Base-by-base conservation (phyloP, 2,113 vertebrate species). In the Sarotherodon lohbergeri region DNA sequence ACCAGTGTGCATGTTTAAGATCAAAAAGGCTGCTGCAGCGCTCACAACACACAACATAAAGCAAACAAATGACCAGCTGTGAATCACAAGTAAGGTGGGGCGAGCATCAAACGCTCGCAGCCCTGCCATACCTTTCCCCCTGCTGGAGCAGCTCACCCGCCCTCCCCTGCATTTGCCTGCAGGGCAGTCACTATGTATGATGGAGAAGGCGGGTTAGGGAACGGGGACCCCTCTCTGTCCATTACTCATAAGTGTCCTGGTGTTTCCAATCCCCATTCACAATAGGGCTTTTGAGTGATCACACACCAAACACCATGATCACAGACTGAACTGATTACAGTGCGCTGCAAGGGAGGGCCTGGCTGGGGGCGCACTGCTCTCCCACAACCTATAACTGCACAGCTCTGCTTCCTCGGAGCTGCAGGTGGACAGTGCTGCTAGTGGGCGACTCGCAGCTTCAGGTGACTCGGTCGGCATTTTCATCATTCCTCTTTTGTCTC, bases 221-320 rank as follows among this genome's bases (percentile, higher is more conserved):
- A 86, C 81, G 46, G 87, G 83, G 83, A 89, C 91, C 88, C 86
- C 79, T 48, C 81, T 81, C 85, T 88, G 86, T 85, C 90, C 90
- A 93, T 95, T 92, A 92, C 93, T 95, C 92, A 92, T 29, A 82
- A 76, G 84, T 14, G 80, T 87, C 94, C 94, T 68, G 92, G 93
- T 90, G 93, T 94, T 94, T 95, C 90, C 93, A 93, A 94, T 94
- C 91, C 90, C 83, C 87, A 52, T 85, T 93, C 93, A 89, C 92
- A 84, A 92, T 90, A 80, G 93, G 93, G 79, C 86, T 86, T 92
- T 68, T 91, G 87, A 94, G 86, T 81, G 92, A 94, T 94, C 92
- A 91, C 89, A 91, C 89, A 84, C 54, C 90, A 73, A 88, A 92
- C 87, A 76, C 86, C 81, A 29, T 80, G 89, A 90, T 90, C 88